Base-by-base conservation (phyloP, 2,113 vertebrate species). In the Phoxinus phoxinus region DNA sequence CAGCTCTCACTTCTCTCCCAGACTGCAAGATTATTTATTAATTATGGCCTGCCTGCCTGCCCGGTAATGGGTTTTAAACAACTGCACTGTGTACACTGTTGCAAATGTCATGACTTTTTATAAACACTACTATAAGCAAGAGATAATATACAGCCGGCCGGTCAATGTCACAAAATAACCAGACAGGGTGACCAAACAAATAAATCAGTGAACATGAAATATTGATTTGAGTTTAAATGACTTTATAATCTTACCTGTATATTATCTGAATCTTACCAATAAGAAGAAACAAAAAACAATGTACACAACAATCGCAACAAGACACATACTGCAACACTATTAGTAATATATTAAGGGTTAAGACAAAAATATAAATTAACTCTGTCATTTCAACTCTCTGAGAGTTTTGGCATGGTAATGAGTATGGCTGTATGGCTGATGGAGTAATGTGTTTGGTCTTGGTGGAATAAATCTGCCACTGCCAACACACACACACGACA, bases 61-160 rank as follows among this genome's bases (percentile, higher is more conserved):
- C 30, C n/a, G 21, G 72, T 74, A 74, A 48, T 74, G n/a, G 51
- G 51, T 56, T 58, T 78, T 78, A 10, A 35, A 58, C 51, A 48
- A 25, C 12, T 56, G 19, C 30, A 23, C 10, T 7, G 30, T n/a
- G 67, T 41, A 2, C 21, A 10, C 10, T 21, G 15, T n/a, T 35
- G 19, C 30, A 58, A 77, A 58, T 56, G 27, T 51, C 30, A 77
- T 37, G 19, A 23, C 11, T 58, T 58, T 13, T 48, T 48, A 74
- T 74, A 74, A 46, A 74, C 12, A 46, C 5, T 17, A 25, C 13
- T 17, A 48, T 48, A 73, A 73, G 11, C 71, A 46, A 25, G 41
- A 23, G 41, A 46, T 25, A 46, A 73, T 15, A n/a, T 73, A 44
- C 0, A 46, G 41, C 23, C 23, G 5, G 2, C 41, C 1, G 0